These are phyloP conservation scores for Trematocara unimaculatum DNA, from an alignment of 2,113 vertebrate species.

Conservation along the genomic window DNA sequence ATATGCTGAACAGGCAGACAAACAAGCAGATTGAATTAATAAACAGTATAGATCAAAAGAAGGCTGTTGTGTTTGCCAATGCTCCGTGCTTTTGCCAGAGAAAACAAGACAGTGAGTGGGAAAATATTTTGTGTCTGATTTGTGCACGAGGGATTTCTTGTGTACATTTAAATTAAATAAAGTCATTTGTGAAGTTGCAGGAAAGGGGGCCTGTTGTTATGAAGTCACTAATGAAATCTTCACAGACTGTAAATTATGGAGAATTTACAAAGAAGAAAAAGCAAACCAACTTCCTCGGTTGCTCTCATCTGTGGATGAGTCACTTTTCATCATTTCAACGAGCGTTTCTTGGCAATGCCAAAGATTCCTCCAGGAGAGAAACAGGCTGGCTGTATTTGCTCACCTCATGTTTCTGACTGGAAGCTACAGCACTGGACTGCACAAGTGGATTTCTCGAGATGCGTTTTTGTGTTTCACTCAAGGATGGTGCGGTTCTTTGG, in stretches of 20 bases:
- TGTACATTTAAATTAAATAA: neutral
- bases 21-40: slow-evolving; percentile 31
- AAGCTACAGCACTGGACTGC: neutral
- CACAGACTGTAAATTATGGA: neutral
- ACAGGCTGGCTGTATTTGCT: neutral
- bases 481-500: neutral
- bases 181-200: neutral
- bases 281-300: neutral
- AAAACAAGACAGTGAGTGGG: slow-evolving; percentile 7
- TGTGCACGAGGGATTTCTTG: neutral
- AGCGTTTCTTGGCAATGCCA: neutral
- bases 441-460: neutral
- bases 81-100: neutral
- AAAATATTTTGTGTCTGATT: neutral
- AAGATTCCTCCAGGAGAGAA: neutral
- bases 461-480: slow-evolving; percentile 8
- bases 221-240: neutral
- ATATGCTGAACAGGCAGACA: slow-evolving; percentile 12
- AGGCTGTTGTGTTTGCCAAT: neutral
- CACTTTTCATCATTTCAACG: neutral
- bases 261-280: neutral
- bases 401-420: neutral
- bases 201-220: neutral
- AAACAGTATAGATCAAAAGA: slow-evolving; percentile 34
- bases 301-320: neutral